Base-by-base conservation (phyloP, 2,797 vertebrate genomes). In the Pseudomugil gertrudae region DNA sequence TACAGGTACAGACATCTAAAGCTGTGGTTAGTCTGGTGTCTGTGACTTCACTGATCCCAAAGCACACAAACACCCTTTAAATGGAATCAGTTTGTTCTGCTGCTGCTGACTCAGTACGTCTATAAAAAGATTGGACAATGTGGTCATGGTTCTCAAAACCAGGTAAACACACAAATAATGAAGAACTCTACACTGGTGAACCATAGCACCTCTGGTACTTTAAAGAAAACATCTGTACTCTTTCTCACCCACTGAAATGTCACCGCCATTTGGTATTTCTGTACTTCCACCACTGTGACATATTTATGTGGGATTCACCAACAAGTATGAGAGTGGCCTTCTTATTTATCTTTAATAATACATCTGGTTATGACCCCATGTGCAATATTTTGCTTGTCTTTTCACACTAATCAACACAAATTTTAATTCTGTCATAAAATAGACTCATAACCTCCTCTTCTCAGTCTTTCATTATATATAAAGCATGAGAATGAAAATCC, bases 41-140 rank as follows among this genome's bases (percentile, higher is more conserved):
- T 63, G 58, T 67, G 63, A 78, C 57, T 52, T 63, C 36, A 48
- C 38, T 38, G 27, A 59, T 40, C 45, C 4, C 64, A 57, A 53
- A 51, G 36, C 61, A 60, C 33, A 79, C n/a, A 66, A 66, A 65
- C 23, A 57, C 35, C 40, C 30, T 8, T 48, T 38, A 36, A 80
- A 85, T 81, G 68, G 17, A 84, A 90, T 77, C 66, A 87, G 55
- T 52, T 65, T 76, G 63, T 48, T 67, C 24, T 19, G 61, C n/a
- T 69, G 26, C 32, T 52, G 29, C 24, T 57, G 60, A 56, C 38
- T 72, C 26, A 54, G 1, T 58, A 43, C 15, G 58, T 56, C 33
- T 62, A 21, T 29, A 27, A 66, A 59, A 24, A 64, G 40, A 53
- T 33, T 17, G 36, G 6, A 52, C 23, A 35, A n/a, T 30, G 17